Base-by-base conservation (phyloP, 2,113 vertebrate species). In the Ivindomyrus marchei region DNA sequence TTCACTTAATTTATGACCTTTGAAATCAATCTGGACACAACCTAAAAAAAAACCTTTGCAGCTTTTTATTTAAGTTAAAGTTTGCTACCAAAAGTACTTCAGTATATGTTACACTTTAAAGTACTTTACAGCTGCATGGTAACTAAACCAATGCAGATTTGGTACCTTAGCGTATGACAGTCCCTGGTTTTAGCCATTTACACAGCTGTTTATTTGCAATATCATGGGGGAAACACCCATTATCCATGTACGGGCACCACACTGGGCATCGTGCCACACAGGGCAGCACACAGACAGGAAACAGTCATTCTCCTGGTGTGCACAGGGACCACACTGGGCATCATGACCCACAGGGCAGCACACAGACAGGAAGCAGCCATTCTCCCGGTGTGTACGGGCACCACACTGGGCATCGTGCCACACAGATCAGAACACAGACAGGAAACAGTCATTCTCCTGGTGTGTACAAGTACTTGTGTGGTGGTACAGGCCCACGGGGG, bases 401-500 rank as follows among this genome's bases (percentile, higher is more conserved):
- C 3, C n/a, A 13, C 11, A 74, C 66, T 74, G 66, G 66, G 27
- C 66, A 74, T 74, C 27, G 0, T 15, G 66, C 0, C 66, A 0
- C 66, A 27, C 27, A 36, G 66, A 27, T 10, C 27, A 13, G 66
- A 27, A 74, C 66, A 62, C 58, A 36, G 66, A 27, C 10, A 36
- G 66, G 66, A 70, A 70, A 11, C 66, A 36, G 66, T 27, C 49
- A 70, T 70, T 52, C 24, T 31, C 45, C 21, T 31, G 50, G 47
- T 39, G 27, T 53, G 47, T 53, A 36, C 27, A 53, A 50, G 84
- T 47, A n/a, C 94, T 92, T 94, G 94, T 92, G 8, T 74, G 50
- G 47, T 85, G 80, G 39, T 36, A 89, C n/a, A 47, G 93, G 94
- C 96, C 97, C 97, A 96, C 97, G 97, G 96, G 96, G 97, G 96